Conservation (phyloP, 1,140 invertebrate genomes). For the Scylla paramamosain region DNA sequence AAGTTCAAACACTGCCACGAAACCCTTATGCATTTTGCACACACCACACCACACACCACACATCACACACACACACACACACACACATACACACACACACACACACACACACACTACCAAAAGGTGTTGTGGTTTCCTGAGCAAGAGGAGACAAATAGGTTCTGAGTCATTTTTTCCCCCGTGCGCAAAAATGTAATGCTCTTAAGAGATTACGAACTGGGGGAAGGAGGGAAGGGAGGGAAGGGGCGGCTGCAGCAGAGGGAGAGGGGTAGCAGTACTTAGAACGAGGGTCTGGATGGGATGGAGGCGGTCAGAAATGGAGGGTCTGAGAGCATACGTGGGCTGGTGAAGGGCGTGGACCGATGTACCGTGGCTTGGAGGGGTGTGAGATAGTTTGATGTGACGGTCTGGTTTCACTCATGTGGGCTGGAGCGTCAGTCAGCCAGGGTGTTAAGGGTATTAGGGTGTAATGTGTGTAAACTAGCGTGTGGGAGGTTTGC, state of each 20-base stretch:
- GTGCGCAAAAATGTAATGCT: not conserved
- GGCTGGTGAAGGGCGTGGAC: too few species aligned
- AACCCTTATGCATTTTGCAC: not conserved
- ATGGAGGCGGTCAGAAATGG: not conserved
- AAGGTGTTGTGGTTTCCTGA: not conserved
- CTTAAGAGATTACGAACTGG: not conserved
- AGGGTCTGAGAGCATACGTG: not conserved
- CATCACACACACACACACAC: too few species aligned
- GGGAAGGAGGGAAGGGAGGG: not conserved
- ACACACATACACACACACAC: not conserved
- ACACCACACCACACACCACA: not conserved
- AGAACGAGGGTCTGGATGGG: not conserved
- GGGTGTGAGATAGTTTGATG: not conserved
- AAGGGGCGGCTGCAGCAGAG: not conserved
- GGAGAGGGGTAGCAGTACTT: too few species aligned
- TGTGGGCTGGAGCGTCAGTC: too few species aligned
- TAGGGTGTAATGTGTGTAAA: too few species aligned
- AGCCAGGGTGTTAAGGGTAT: too few species aligned
- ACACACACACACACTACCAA: not conserved
- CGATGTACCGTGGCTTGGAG: not conserved
- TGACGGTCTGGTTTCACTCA: too few species aligned
- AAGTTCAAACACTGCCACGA: not conserved
- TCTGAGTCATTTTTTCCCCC: not conserved
- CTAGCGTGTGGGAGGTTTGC: too few species aligned
- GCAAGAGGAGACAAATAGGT: conserved; percentile 13